phyloP scores from a whole-genome alignment of 2,797 vertebrate genomes.

The Melanotaenia pygmaea region DNA sequence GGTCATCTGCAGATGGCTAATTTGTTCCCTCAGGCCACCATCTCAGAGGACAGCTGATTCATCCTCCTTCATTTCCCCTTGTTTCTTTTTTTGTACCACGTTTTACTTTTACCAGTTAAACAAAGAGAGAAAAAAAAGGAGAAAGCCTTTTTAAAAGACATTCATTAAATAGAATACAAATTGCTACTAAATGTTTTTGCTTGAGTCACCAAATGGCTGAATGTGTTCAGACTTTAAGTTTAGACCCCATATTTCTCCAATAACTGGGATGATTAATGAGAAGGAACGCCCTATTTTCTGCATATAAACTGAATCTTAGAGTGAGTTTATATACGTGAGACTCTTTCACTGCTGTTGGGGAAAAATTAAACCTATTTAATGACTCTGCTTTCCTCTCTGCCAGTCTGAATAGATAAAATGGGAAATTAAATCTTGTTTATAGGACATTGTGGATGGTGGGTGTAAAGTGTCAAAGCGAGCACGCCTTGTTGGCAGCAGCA shows the following conservation, averaged over 20 bases:
- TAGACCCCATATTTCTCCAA: not conserved
- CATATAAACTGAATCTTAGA: not conserved
- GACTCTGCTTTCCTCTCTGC: not conserved
- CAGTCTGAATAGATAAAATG: not conserved
- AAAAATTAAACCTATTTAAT: not conserved
- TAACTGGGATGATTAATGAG: not conserved
- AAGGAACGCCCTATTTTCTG: not conserved
- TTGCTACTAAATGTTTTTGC: not conserved
- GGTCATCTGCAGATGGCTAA: not conserved
- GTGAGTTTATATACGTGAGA: not conserved
- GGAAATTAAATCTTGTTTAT: conserved; percentile 4
- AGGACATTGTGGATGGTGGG: not conserved
- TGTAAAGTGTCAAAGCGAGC: not conserved
- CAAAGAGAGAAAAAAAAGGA: not conserved
- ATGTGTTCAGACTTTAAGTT: not conserved
- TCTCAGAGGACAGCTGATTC: not conserved
- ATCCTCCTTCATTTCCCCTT: not conserved
- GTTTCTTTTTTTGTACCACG: not conserved
- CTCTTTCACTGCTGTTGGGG: not conserved
- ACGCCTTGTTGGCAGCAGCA: not conserved
- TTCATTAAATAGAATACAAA: not conserved
- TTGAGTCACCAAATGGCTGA: not conserved
- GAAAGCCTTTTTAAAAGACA: not conserved
- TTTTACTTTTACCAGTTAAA: not conserved
- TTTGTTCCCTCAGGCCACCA: not conserved